A percentile compares a stretch with the other conserved stretches of the same genome.
Evolutionary conservation across 2,888 invertebrate species (phyloP).

Genomic region (Pasiphila rectangulata): DNA sequence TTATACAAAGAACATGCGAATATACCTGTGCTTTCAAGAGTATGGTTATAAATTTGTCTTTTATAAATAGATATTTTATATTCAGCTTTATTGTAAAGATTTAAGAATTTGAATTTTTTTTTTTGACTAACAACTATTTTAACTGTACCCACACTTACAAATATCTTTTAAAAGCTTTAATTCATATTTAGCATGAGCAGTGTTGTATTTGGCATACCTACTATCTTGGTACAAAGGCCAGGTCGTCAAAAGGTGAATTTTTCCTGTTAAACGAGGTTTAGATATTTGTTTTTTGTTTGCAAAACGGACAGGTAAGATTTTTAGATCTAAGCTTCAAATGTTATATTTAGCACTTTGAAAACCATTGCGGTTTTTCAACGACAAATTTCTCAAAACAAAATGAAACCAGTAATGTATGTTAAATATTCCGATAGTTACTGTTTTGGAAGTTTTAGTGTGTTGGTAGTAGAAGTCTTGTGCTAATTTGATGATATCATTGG

Average conservation of each 20-base stretch:
- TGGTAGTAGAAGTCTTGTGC: slow-evolving; percentile 2
- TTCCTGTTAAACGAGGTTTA: slow-evolving; percentile 29
- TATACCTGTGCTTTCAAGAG: no score
- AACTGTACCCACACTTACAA: no score
- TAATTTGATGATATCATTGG: slow-evolving; percentile 15
- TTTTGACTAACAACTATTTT: no score
- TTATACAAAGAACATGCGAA: no score
- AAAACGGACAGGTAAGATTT: slow-evolving; percentile 22
- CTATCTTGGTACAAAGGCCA: not conserved
- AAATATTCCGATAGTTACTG: not conserved
- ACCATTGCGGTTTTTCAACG: slow-evolving; percentile 3
- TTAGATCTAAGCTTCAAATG: not conserved
- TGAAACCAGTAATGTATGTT: not conserved
- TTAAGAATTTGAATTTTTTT: no score
- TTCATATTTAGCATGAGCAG: no score
- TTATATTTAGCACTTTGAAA: not conserved
- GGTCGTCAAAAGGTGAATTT: slow-evolving; percentile 21
- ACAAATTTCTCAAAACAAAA: not conserved
- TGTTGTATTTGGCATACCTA: not conserved
- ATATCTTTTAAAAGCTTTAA: no score
- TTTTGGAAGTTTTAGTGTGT: not conserved
- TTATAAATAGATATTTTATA: no score
- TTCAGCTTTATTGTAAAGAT: no score
- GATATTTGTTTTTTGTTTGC: slow-evolving; percentile 32
- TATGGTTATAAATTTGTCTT: no score